Percentiles rank a stretch among this genome's conserved stretches.
These are phyloP conservation scores for Lymantria monacha DNA, from an alignment of 2,888 invertebrate genomes.

Conservation along the genomic window DNA sequence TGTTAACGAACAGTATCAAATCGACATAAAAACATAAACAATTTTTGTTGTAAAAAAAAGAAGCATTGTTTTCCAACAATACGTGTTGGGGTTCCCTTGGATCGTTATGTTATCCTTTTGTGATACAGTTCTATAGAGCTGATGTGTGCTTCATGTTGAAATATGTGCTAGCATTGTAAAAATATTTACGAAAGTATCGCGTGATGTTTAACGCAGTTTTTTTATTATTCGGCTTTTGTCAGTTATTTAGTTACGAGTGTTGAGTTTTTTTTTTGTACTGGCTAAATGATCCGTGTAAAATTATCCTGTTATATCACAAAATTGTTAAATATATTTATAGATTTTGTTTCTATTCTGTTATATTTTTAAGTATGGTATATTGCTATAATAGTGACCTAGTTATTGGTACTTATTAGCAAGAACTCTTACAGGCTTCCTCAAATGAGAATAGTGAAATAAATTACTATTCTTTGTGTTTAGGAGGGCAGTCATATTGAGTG, in stretches of 20 bases:
- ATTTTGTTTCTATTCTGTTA: no score
- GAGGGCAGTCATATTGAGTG: no score
- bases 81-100: slow-evolving; percentile 9
- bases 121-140: slow-evolving; percentile 19
- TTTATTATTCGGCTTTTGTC: slow-evolving; percentile 21
- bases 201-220: slow-evolving; percentile 29
- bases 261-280: background rate
- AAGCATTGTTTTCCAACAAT: slow-evolving; percentile 33
- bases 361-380: no score
- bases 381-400: no score
- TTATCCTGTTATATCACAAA: background rate
- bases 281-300: background rate
- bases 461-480: no score
- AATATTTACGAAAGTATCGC: slow-evolving; percentile 25
- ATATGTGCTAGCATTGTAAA: slow-evolving; percentile 29
- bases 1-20: no score
- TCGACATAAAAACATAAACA: background rate
- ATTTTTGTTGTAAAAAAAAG: slow-evolving; percentile 17
- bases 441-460: no score
- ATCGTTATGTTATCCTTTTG: slow-evolving; percentile 20
- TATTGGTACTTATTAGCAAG: no score
- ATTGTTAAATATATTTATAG: no score
- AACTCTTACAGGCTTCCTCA: no score
- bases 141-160: slow-evolving; percentile 23
- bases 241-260: background rate